Percentiles rank a stretch among this genome's conserved stretches.
Conservation (phyloP, 2,888 invertebrate genomes). For the Aleiodes alternator region DNA sequence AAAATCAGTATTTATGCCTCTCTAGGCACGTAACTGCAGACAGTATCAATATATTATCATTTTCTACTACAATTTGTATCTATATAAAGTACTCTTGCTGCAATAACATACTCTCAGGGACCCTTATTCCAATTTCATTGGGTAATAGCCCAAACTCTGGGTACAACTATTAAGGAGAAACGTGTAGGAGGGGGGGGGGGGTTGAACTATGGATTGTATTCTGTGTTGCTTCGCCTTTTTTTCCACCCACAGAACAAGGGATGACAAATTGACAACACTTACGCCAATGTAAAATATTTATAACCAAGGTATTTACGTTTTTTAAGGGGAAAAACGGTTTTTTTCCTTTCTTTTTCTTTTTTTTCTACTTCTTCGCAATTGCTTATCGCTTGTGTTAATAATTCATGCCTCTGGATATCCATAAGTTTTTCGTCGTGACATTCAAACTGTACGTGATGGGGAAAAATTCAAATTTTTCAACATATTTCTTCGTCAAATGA, state of each 20-base stretch:
- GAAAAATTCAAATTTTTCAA: too few species aligned
- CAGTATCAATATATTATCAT: conserved; percentile 40
- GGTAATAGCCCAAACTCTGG: conserved; percentile 3
- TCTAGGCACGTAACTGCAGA: conserved; percentile 27
- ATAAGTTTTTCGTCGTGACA: not conserved
- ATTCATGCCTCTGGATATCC: not conserved
- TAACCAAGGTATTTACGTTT: not conserved
- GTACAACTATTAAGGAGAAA: too few species aligned
- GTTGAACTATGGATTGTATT: not conserved
- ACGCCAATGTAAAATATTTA: conserved; percentile 37
- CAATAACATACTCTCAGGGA: conserved; percentile 35
- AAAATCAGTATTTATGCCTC: conserved; percentile 37
- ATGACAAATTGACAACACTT: conserved; percentile 44
- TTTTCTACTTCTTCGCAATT: not conserved
- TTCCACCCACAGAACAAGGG: not conserved
- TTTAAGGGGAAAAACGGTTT: not conserved
- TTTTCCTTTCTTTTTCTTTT: not conserved
- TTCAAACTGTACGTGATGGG: not conserved
- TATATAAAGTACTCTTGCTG: conserved; percentile 33
- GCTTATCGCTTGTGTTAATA: conserved; percentile 14
- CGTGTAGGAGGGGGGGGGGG: too few species aligned
- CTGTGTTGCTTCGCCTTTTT: not conserved
- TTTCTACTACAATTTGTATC: conserved; percentile 40
- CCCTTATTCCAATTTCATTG: conserved; percentile 34
- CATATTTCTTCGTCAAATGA: not conserved